Base-by-base conservation (phyloP, 1,140 invertebrate species). In the Venustaconcha ellipsiformis region DNA sequence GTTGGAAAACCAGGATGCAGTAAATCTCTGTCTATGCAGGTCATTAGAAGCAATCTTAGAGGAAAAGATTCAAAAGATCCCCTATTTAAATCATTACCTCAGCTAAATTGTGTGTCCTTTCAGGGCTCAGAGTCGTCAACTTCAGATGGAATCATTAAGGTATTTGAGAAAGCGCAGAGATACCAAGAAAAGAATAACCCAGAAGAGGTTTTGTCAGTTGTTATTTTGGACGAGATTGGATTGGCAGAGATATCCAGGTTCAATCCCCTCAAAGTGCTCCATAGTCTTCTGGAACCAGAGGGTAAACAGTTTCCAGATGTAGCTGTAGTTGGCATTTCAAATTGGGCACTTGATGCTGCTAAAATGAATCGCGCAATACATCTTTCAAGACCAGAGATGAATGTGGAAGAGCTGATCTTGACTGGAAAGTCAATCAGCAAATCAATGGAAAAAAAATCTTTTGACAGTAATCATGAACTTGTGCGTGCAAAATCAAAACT, bases 1-100 rank as follows among this genome's bases (percentile, higher is more conserved):
- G 81, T 86, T 23, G 86, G 86, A 14, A 87, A 87, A 67, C 86
- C 86, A 37, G 86, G 86, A 17, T 87, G 85, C 69, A 84, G 82
- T 14, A 87, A 87, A 78, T 87, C 86, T 48, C 71, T 86, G 17
- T 81, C 86, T 20, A 83, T 84, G 70, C 79, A 82, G 26, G 76
- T 86, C 48, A 81, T 87, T 8, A 72, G 67, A 48, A 82, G 79
- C 70, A 83, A 80, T 55, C 78, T 87, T 73, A 75, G 84, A 70
- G 86, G 86, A 56, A 71, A 80, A 48, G 78, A 76, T 55, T 77
- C 83, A 1, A 72, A 79, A 63, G 72, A 78, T 60, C 15, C 55
- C 15, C 77, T 84, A 66, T 87, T 86, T 74, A 80, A 79, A 68
- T 62, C 57, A 26, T 76, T 86, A 11, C 84, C 83, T 69, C 78